phyloP scores from a whole-genome alignment of 2,888 invertebrate species.

The Helicoverpa assulta region DNA sequence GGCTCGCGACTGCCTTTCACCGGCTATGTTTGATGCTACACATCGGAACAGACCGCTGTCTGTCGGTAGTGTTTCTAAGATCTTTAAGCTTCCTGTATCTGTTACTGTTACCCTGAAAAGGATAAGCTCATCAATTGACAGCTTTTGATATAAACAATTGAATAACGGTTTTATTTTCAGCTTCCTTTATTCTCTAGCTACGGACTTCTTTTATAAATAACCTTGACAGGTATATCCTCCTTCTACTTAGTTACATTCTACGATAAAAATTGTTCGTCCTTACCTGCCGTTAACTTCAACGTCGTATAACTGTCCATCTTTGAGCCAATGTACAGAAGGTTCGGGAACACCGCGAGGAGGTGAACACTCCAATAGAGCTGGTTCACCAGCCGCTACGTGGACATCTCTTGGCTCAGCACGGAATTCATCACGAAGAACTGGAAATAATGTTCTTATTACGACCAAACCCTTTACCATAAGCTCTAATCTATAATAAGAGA shows the following conservation, averaged over 20 bases:
- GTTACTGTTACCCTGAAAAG: slow-evolving; percentile 93
- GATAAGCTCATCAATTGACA: slow-evolving; percentile 27
- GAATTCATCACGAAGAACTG: slow-evolving; percentile 99
- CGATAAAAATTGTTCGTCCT: too few species aligned
- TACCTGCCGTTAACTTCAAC: slow-evolving; percentile 92
- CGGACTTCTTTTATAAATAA: neutral
- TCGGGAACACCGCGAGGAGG: slow-evolving; percentile 99
- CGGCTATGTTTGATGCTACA: slow-evolving; percentile 97
- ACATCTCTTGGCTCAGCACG: slow-evolving; percentile 97
- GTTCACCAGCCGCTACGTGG: slow-evolving; percentile 97
- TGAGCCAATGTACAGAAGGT: slow-evolving; percentile 97
- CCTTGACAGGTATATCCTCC: neutral
- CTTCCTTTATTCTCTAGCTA: too few species aligned
- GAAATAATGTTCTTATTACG: slow-evolving; percentile 59
- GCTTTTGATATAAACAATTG: slow-evolving; percentile 4
- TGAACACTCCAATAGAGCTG: slow-evolving; percentile 97
- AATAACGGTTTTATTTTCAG: neutral
- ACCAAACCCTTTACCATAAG: neutral
- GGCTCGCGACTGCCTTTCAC: slow-evolving; percentile 94
- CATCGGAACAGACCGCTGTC: slow-evolving; percentile 98
- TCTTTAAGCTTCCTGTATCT: slow-evolving; percentile 97
- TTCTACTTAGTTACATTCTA: neutral
- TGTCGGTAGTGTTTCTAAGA: slow-evolving; percentile 95
- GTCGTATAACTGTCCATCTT: slow-evolving; percentile 92
- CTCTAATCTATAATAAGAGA: too few species aligned